A percentile compares a stretch with the other conserved stretches of the same genome.
These are phyloP conservation scores for Axis porcinus DNA, from an alignment of 2,113 vertebrate species.

Conservation along the genomic window DNA sequence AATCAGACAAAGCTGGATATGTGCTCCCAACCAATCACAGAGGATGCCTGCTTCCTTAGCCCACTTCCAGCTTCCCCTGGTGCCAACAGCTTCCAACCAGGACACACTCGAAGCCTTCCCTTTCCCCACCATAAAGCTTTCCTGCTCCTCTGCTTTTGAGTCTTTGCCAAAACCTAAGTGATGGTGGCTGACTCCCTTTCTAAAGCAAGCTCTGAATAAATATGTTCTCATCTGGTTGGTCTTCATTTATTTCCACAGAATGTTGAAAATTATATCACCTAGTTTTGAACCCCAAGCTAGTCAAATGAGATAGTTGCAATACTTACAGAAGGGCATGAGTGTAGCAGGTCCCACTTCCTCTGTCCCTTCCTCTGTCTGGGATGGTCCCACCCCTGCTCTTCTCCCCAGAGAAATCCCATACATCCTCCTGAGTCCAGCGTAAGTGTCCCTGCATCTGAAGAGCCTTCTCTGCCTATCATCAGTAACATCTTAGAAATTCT, in stretches of 20 bases:
- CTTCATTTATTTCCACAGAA: neutral
- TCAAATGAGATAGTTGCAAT: neutral
- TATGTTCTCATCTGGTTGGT: neutral
- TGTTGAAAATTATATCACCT: neutral
- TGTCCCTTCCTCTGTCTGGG: neutral
- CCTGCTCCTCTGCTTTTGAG: neutral
- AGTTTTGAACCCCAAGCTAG: neutral
- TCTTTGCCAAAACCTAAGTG: neutral
- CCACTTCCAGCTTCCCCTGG: neutral
- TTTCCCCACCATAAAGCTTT: neutral
- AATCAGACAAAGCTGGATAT: neutral
- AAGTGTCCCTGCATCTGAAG: neutral
- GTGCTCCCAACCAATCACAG: neutral
- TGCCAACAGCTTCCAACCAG: neutral
- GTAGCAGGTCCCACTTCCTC: fast-evolving
- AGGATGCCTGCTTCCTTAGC: neutral
- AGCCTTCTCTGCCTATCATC: neutral
- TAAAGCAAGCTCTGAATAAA: neutral
- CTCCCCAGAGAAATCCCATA: neutral
- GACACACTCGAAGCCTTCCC: neutral
- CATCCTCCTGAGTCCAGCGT: neutral
- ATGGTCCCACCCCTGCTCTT: neutral
- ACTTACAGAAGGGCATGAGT: fast-evolving
- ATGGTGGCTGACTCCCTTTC: neutral
- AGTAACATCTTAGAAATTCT: neutral